A percentile compares a stretch with the other conserved stretches of the same genome.
Conservation (phyloP, 35 echinoderm and acorn worm species). For the Hemicentrotus pulcherrimus region DNA sequence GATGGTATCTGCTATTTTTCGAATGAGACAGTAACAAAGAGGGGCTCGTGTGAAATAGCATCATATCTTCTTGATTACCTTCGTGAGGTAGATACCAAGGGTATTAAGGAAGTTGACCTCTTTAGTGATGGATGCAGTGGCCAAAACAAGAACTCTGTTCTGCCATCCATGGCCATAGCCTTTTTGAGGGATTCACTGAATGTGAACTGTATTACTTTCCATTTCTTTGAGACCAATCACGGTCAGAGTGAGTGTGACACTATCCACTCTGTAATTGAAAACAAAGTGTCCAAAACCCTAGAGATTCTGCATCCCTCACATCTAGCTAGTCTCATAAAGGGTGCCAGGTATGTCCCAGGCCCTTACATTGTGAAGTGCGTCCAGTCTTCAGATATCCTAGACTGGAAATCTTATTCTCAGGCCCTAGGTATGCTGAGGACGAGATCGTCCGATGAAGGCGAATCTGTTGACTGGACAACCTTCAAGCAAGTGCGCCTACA, state of each 20-base stretch:
- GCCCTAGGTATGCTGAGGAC: constrained; percentile 17
- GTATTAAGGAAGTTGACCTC: constrained; percentile 6
- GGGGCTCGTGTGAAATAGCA: constrained; percentile 54
- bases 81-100: background rate
- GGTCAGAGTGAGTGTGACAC: constrained; percentile 60
- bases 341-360: background rate
- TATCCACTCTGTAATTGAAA: constrained; percentile 53
- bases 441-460: constrained; percentile 10
- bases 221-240: constrained; percentile 65
- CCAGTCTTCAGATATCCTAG: constrained; percentile 12
- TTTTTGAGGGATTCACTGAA: background rate
- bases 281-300: background rate
- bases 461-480: constrained; percentile 25
- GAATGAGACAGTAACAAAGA: constrained; percentile 50
- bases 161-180: constrained; percentile 37
- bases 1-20: constrained; percentile 64
- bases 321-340: constrained; percentile 19
- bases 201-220: constrained; percentile 9
- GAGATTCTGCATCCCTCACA: constrained; percentile 32
- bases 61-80: constrained; percentile 53
- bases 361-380: constrained; percentile 9
- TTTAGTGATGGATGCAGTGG: constrained; percentile 66
- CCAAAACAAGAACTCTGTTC: constrained; percentile 66
- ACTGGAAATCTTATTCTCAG: constrained; percentile 34
- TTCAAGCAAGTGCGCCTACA: constrained; percentile 32